These are phyloP conservation scores for Calephelis virginiensis DNA, from an alignment of 1,140 invertebrate genomes.

Conservation along the genomic window DNA sequence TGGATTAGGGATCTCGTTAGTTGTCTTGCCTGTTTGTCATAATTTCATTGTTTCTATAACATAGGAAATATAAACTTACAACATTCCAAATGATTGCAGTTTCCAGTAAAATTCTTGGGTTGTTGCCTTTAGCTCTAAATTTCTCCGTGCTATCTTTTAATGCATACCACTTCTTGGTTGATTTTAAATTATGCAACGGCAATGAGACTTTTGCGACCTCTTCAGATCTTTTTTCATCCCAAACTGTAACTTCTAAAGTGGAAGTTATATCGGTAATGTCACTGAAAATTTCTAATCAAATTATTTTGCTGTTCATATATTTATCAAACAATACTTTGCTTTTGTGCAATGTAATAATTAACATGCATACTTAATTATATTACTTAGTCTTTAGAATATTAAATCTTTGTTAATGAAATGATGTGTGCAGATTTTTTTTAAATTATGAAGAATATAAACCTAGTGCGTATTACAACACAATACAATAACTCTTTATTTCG, in stretches of 20 bases:
- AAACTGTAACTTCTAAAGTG: constrained; percentile 94
- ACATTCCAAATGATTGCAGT: constrained; percentile 94
- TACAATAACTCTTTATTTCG: no score
- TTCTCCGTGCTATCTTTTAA: constrained; percentile 96
- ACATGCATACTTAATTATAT: no score
- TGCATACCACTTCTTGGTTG: constrained; percentile 95
- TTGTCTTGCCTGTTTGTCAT: no score
- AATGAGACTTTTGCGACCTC: constrained; percentile 95
- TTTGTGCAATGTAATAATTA: no score
- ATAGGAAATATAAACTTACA: constrained; percentile 50
- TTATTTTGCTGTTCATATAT: not conserved
- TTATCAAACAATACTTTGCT: not conserved
- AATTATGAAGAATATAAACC: no score
- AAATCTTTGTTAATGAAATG: no score
- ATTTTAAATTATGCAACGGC: constrained; percentile 90
- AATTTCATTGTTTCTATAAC: not conserved
- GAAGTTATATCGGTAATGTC: constrained; percentile 97
- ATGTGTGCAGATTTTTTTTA: no score
- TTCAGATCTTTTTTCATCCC: constrained; percentile 97
- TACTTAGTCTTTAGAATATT: no score
- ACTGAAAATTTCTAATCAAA: constrained; percentile 74
- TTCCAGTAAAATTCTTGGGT: constrained; percentile 85
- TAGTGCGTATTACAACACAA: no score
- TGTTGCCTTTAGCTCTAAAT: constrained; percentile 90
- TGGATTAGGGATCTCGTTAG: no score